Conservation (phyloP, 2,888 invertebrate genomes). For the Pseudeuparius sepicola region DNA sequence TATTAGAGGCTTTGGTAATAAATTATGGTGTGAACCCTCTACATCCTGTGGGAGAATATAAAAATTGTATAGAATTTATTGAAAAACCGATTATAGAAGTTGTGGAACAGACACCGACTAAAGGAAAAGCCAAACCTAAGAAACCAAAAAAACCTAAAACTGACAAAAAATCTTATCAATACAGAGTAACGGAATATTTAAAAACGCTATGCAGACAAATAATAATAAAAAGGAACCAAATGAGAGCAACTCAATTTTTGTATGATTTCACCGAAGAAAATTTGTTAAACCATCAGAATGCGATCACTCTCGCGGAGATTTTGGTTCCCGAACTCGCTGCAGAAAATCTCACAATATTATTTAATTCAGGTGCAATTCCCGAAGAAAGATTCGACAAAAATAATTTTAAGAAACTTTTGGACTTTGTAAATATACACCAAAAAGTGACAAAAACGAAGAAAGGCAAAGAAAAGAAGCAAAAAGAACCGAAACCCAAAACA, state of each 20-base stretch:
- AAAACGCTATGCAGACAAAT: slow-evolving; percentile 21
- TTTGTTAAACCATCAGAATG: slow-evolving; percentile 23
- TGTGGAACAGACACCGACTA: slow-evolving; percentile 5
- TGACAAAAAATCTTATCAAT: slow-evolving; percentile 7
- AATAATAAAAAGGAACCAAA: slow-evolving; percentile 22
- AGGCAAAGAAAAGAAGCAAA: slow-evolving; percentile 11
- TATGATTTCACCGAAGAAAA: slow-evolving; percentile 27
- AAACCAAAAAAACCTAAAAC: slow-evolving; percentile 9
- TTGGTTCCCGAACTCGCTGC: slow-evolving; percentile 24
- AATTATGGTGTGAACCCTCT: slow-evolving; percentile 33
- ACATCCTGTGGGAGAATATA: slow-evolving; percentile 24
- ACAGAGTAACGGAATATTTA: slow-evolving; percentile 21
- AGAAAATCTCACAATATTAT: slow-evolving; percentile 25
- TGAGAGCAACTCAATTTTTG: slow-evolving; percentile 25
- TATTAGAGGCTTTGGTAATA: slow-evolving; percentile 27
- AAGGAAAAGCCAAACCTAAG: slow-evolving; percentile 9
- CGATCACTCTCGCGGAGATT: slow-evolving; percentile 27
- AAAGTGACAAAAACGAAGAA: slow-evolving; percentile 14
- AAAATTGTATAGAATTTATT: slow-evolving; percentile 32
- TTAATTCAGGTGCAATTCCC: slow-evolving; percentile 21
- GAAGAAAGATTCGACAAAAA: slow-evolving; percentile 18
- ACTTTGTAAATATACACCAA: slow-evolving; percentile 18
- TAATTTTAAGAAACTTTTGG: slow-evolving; percentile 17
- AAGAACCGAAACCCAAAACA: too few species aligned
- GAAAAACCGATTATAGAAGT: slow-evolving; percentile 13